Percentiles rank a stretch among this genome's conserved stretches.
Evolutionary conservation across 2,113 vertebrate genomes (phyloP).

Genomic region (Oreocharis arfaki): DNA sequence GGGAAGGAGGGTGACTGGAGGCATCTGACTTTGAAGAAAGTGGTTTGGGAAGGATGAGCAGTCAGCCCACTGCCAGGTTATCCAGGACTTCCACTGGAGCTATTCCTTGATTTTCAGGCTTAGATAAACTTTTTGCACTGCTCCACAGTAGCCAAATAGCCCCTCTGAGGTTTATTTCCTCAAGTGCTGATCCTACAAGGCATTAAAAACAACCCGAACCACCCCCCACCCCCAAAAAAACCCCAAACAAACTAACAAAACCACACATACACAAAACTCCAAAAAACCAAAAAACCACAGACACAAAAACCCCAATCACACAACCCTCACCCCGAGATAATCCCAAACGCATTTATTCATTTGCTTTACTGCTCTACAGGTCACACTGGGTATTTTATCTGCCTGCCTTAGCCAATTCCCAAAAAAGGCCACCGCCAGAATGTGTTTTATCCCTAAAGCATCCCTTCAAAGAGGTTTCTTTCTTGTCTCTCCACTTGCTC

Average conservation of each 20-base stretch:
- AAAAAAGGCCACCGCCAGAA: not conserved
- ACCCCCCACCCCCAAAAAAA: rapidly evolving
- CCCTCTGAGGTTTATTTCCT: not conserved
- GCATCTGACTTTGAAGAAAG: not conserved
- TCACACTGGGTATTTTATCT: not conserved
- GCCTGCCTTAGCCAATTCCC: not conserved
- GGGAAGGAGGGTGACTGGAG: not conserved
- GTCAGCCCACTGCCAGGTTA: not conserved
- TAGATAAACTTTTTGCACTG: not conserved
- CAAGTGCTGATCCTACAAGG: not conserved
- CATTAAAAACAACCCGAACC: not conserved
- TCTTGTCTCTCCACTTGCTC: not conserved
- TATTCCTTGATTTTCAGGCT: not conserved
- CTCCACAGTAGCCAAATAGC: not conserved
- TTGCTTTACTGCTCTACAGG: not conserved
- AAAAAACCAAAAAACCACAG: not conserved
- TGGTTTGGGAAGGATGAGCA: not conserved
- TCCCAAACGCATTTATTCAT: rapidly evolving
- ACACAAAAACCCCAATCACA: not conserved
- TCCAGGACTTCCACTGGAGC: not conserved
- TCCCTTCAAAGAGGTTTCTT: not conserved
- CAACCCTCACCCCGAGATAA: not conserved
- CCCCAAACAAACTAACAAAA: not conserved
- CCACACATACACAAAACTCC: too few species aligned
- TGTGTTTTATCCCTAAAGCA: not conserved